Evolutionary conservation across 2,113 vertebrate species (phyloP).

Genomic region (Sapajus apella): DNA sequence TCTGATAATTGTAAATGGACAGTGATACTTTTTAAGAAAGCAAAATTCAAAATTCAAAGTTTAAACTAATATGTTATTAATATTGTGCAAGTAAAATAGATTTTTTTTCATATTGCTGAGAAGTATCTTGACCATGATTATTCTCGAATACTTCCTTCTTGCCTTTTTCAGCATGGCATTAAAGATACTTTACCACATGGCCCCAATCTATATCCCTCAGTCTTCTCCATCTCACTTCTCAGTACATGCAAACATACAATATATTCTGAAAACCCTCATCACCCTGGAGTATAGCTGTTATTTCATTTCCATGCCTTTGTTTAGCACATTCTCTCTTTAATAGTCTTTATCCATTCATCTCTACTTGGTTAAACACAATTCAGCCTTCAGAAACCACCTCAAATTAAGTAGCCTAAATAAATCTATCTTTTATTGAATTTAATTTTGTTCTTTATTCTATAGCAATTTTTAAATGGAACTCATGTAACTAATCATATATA

Average conservation of each 20-base stretch:
- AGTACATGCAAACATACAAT: not conserved
- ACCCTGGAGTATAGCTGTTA: not conserved
- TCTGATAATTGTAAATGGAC: not conserved
- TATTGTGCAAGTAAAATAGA: not conserved
- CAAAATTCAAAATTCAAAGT: not conserved
- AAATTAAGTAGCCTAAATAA: not conserved
- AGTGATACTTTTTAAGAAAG: not conserved
- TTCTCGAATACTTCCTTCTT: not conserved
- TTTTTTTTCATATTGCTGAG: not conserved
- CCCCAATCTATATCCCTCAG: fast-evolving
- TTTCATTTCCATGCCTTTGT: not conserved
- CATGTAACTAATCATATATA: not conserved
- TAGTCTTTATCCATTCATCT: not conserved
- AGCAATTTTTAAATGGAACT: not conserved
- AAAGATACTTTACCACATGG: not conserved
- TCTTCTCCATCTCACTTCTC: not conserved
- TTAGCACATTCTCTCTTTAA: not conserved
- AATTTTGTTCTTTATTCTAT: not conserved
- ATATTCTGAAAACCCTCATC: not conserved
- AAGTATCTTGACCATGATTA: not conserved
- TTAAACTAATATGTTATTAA: not conserved
- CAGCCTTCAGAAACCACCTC: not conserved
- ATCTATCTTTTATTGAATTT: not conserved
- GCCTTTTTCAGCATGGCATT: not conserved
- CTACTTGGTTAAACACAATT: not conserved